Evolutionary conservation across 1,140 invertebrate species (phyloP), one percentile per base, ranked within the genome.

Genomic region (Ips nitidus): DNA sequence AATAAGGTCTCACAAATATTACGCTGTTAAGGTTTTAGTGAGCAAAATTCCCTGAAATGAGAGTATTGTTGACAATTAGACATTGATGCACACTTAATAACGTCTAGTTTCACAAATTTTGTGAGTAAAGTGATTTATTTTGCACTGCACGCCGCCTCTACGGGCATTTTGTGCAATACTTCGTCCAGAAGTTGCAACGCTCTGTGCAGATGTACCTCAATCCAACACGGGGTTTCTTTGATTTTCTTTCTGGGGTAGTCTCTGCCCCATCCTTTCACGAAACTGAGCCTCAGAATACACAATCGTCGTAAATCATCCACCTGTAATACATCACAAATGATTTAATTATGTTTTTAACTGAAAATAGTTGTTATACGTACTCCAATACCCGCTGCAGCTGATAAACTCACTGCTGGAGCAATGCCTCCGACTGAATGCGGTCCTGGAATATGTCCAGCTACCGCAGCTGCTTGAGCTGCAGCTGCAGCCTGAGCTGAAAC

Each of bases 211-310:
- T 98, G 95, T 38, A 98, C 91, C 82, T 98, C 96, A 74, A 98
- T 94, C 97, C 97, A 98, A 83, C 96, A 98, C 5, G 97, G 96
- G 6, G 96, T 98, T 82, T 98, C 95, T 82, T 98, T 98, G 76
- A 98, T 98, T 70, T 92, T 95, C 79, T 94, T 90, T 68, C 96
- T 85, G 1, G 94, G 95, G 83, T 98, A 99, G 83, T 98, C 96
- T 6, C 95, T 95, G 62, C 97, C 97, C 97, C 97, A 98, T 65
- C 97, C 97, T 84, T 99, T 99, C 1, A 99, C 98, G 81, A 99
- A 99, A 82, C 95, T 98, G 55, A 99, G 84, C 42, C 97, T 87
- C 71, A 99, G 85, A 79, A 99, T 97, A 80, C 97, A 99, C 43
- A 98, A 86, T 63, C 97, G 86, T 69, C 97, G 84, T 53, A 99